Evolutionary conservation across 1,140 invertebrate genomes (phyloP).

Genomic region (Steinernema khuongi): DNA sequence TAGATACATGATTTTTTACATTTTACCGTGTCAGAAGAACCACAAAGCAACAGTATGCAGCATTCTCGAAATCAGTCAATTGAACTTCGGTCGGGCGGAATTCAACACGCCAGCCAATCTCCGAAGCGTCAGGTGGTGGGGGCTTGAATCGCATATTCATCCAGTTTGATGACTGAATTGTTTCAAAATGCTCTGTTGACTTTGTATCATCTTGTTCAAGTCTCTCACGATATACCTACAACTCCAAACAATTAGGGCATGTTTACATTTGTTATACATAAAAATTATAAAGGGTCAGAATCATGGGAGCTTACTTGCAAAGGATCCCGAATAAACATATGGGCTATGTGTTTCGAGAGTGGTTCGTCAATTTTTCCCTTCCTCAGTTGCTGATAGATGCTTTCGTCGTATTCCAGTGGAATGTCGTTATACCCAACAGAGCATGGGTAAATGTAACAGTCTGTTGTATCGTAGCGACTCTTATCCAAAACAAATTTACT

Average conservation of each 20-base stretch:
- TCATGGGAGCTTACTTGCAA: slow-evolving; percentile 70
- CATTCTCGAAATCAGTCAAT: slow-evolving; percentile 98
- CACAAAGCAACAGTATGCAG: slow-evolving; percentile 95
- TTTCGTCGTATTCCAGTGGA: slow-evolving; percentile 76
- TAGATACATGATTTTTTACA: slow-evolving; percentile 87
- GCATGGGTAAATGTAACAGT: slow-evolving; percentile 84
- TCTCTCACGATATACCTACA: slow-evolving; percentile 83
- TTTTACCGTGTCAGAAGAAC: slow-evolving; percentile 77
- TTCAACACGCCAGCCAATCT: slow-evolving; percentile 96
- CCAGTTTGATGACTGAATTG: slow-evolving; percentile 99
- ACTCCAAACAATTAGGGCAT: slow-evolving; percentile 14
- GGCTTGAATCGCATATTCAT: slow-evolving; percentile 98
- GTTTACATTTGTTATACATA: background rate
- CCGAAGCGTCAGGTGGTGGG: slow-evolving; percentile 71
- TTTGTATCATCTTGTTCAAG: slow-evolving; percentile 84
- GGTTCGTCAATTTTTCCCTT: slow-evolving; percentile 68
- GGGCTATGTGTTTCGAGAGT: slow-evolving; percentile 87
- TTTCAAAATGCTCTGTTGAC: slow-evolving; percentile 98
- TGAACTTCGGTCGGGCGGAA: slow-evolving; percentile 95
- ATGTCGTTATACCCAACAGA: slow-evolving; percentile 87
- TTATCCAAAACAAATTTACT: slow-evolving; percentile 82
- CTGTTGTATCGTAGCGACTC: slow-evolving; percentile 86
- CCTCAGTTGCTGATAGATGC: slow-evolving; percentile 74
- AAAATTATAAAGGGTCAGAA: no score
- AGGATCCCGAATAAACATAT: slow-evolving; percentile 95